phyloP scores from a whole-genome alignment of 2,888 invertebrate species.

The Malachius bipustulatus region DNA sequence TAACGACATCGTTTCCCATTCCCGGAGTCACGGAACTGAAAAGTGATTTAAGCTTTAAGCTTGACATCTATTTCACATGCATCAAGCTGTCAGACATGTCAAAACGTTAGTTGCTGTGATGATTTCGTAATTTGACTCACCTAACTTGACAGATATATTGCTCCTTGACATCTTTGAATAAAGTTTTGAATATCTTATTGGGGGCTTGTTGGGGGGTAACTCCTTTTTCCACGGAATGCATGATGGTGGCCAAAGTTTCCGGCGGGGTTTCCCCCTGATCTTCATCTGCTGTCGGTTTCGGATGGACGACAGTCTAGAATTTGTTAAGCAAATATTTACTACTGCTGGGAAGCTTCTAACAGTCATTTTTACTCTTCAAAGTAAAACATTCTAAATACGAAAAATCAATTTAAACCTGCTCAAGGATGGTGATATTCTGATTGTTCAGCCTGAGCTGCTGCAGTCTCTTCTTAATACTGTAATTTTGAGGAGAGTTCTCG shows the following conservation, averaged over 20 bases:
- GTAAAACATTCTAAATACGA: no score
- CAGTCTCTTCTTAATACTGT: conserved; percentile 26
- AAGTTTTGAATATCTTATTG: conserved; percentile 28
- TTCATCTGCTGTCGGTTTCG: conserved; percentile 27
- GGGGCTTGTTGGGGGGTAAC: conserved; percentile 28
- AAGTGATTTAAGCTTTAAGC: not conserved
- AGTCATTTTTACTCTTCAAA: no score
- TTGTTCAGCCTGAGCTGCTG: conserved; percentile 26
- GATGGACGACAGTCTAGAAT: conserved; percentile 20
- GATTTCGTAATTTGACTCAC: not conserved
- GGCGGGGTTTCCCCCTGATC: conserved; percentile 29
- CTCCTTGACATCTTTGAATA: conserved; percentile 24
- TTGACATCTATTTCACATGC: not conserved
- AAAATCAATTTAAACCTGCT: conserved; percentile 25
- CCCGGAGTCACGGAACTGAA: conserved; percentile 29
- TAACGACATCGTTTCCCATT: conserved; percentile 31
- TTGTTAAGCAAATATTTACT: no score
- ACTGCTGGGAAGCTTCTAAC: no score
- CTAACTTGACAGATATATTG: conserved; percentile 4
- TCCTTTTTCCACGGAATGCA: conserved; percentile 33
- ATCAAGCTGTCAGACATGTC: not conserved
- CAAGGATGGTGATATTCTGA: conserved; percentile 26
- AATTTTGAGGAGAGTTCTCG: conserved; percentile 23
- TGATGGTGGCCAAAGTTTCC: conserved; percentile 31
- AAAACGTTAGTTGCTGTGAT: not conserved